Conservation (phyloP, 2,113 vertebrate genomes). For the Lophochroa leadbeateri region DNA sequence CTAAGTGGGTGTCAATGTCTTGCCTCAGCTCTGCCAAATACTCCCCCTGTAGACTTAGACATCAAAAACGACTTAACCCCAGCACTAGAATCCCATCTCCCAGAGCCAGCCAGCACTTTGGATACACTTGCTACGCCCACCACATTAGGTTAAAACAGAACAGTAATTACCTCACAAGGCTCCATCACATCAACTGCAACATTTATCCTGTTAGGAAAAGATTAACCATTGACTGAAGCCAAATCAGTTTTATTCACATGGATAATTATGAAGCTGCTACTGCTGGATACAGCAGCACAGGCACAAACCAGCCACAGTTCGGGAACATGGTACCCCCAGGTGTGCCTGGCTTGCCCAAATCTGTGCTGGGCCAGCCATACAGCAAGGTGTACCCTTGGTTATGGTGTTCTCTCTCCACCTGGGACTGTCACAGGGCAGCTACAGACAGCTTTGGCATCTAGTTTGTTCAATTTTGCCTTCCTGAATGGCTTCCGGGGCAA, state of each 20-base stretch:
- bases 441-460: background rate
- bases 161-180: background rate
- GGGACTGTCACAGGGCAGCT: background rate
- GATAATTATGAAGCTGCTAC: background rate
- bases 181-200: background rate
- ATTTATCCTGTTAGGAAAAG: background rate
- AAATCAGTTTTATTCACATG: background rate
- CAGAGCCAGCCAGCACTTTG: background rate
- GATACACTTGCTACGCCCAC: background rate
- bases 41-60: fast-evolving
- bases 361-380: background rate
- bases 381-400: background rate
- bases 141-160: background rate
- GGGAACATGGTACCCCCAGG: fast-evolving
- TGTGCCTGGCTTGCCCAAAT: background rate
- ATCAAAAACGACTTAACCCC: background rate
- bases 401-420: background rate
- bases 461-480: background rate
- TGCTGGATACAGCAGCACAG: background rate
- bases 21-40: background rate
- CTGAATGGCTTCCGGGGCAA: background rate
- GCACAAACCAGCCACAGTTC: background rate
- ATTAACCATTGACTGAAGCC: background rate
- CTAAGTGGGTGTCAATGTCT: background rate
- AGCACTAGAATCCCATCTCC: background rate